Evolutionary conservation across 2,113 vertebrate species (phyloP), one percentile per base, ranked within the genome.

Genomic region (Epinephelus cyanopodus): DNA sequence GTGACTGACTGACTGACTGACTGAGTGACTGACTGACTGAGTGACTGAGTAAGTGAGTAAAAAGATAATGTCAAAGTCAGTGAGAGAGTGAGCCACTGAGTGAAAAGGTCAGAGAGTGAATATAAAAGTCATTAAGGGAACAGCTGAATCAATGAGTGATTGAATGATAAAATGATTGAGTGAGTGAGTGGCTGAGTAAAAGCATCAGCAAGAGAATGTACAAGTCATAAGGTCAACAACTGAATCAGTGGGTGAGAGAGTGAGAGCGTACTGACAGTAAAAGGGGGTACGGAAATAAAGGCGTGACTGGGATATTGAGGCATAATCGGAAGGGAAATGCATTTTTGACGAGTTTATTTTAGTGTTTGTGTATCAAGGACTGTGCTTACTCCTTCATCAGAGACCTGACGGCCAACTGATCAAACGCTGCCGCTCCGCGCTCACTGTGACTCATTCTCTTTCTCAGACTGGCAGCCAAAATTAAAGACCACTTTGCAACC

Each of bases 391-490:
- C 29, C 8, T 39, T 56, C 56, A 18, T 4, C 56, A 52, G n/a
- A 60, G 11, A 11, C 13, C 3, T 5, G 27, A 11, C 23, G 1
- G 12, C 52, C 9, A 27, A 39, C 53, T 15, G 57, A 74, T 57
- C 0, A 5, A 69, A 54, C 1, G 3, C 48, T 12, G 25, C 37
- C 1, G 0, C 70, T 72, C 45, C 21, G 25, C 14, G 62, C 81
- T 15, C 11, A 1, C 15, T 9, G 76, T 89, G 85, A 90, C 82
- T 92, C 84, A 86, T 61, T 50, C 58, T n/a, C 8, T 8, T 7
- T 47, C 65, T 77, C 14, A 74, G 63, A 70, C 69, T 48, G 54
- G 52, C 70, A 56, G 47, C 69, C 45, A 65, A 64, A 88, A 86
- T 82, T 11, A 86, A 89, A 81, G 74, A 27, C 70, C 67, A 25